These are phyloP conservation scores for Heloderma charlesbogerti DNA, from an alignment of 2,113 vertebrate species.

Conservation along the genomic window DNA sequence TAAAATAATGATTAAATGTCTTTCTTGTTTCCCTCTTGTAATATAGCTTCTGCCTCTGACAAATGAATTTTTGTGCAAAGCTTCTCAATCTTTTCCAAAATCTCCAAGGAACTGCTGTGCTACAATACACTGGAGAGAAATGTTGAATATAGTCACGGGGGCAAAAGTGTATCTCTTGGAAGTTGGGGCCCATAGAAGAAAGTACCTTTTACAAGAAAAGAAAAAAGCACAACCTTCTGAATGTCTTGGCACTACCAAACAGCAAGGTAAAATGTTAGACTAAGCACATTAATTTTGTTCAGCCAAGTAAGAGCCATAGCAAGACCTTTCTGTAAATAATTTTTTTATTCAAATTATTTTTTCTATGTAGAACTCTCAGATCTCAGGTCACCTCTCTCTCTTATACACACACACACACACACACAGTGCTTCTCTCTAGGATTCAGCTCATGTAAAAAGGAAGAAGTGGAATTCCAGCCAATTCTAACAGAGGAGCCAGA, in stretches of 20 bases:
- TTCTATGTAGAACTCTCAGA: constrained; percentile 31
- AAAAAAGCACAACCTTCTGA: constrained; percentile 42
- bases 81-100: constrained; percentile 50
- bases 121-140: constrained; percentile 53
- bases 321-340: no score
- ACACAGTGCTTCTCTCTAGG: neutral
- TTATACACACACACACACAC: neutral
- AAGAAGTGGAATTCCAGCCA: neutral
- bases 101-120: constrained; percentile 51
- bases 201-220: constrained; percentile 53
- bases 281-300: constrained; percentile 45
- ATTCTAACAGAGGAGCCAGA: constrained; percentile 44
- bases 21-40: constrained; percentile 52
- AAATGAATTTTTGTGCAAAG: constrained; percentile 62
- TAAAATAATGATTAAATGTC: constrained; percentile 68
- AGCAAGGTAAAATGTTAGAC: constrained; percentile 41
- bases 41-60: constrained; percentile 56
- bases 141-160: constrained; percentile 53
- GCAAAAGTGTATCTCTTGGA: constrained; percentile 45
- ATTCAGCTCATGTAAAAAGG: constrained; percentile 29
- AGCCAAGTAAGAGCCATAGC: no score
- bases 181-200: constrained; percentile 43
- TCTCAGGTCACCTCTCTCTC: neutral
- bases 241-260: no score
- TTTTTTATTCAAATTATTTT: no score